Percentiles rank a stretch among this genome's conserved stretches.
These are phyloP conservation scores for Danionella cerebrum DNA, from an alignment of 2,113 vertebrate genomes.

Conservation along the genomic window DNA sequence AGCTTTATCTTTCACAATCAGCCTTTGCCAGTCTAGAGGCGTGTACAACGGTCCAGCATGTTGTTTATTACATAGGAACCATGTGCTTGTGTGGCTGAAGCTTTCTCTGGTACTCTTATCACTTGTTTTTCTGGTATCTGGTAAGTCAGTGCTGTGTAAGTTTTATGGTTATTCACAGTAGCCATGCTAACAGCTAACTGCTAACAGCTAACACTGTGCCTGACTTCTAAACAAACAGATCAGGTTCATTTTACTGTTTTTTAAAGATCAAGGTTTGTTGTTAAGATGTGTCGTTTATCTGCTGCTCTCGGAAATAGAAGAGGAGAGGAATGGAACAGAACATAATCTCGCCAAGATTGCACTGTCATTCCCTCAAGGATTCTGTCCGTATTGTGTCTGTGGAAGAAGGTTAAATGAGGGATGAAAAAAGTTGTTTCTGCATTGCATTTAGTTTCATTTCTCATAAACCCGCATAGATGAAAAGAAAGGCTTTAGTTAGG, in stretches of 20 bases:
- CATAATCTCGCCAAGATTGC: slow-evolving; percentile 7
- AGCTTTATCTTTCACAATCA: neutral
- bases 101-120: neutral
- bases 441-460: too few relatives aligned
- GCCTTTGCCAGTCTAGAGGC: neutral
- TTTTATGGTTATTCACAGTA: neutral
- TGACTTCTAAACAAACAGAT: neutral
- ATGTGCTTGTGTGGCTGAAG: neutral
- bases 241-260: neutral
- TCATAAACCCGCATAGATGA: too few relatives aligned
- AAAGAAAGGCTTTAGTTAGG: too few relatives aligned
- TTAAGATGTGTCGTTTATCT: neutral
- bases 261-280: too few relatives aligned
- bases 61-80: neutral
- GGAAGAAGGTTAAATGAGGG: neutral
- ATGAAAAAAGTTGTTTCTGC: too few relatives aligned
- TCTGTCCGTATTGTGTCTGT: neutral
- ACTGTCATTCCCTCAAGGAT: neutral
- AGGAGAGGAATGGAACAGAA: slow-evolving; percentile 4
- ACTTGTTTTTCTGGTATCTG: neutral
- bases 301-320: slow-evolving; percentile 3
- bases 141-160: slow-evolving; percentile 15
- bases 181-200: neutral
- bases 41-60: neutral
- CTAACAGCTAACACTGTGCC: neutral